A percentile compares a stretch with the other conserved stretches of the same genome.
phyloP scores from a whole-genome alignment of 2,888 invertebrate genomes.

The Melolontha melolontha region DNA sequence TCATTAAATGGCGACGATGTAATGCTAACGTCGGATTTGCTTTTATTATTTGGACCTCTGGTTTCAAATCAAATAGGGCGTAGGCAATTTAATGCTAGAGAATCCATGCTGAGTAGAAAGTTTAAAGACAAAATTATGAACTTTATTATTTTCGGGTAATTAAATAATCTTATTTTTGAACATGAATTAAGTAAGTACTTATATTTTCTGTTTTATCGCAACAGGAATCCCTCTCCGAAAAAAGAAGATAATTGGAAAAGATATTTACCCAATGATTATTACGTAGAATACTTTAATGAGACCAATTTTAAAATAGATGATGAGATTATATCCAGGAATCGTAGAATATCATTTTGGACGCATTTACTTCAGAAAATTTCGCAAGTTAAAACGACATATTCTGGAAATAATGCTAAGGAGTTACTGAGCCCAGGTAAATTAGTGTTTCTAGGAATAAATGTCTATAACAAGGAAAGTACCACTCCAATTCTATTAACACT shows the following conservation, averaged over 20 bases:
- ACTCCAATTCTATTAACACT: too few relatives aligned
- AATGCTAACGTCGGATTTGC: constrained; percentile 76
- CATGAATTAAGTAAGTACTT: constrained; percentile 35
- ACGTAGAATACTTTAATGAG: constrained; percentile 66
- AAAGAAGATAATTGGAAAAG: constrained; percentile 72
- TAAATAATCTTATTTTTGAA: background rate
- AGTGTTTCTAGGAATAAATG: too few relatives aligned
- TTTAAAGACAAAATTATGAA: constrained; percentile 68
- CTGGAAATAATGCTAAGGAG: constrained; percentile 52
- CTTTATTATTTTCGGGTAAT: constrained; percentile 66
- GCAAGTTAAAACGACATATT: constrained; percentile 20
- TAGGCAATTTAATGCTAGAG: constrained; percentile 71
- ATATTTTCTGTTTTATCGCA: background rate
- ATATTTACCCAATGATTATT: constrained; percentile 68
- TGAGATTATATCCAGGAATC: constrained; percentile 47
- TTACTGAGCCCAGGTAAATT: constrained; percentile 57
- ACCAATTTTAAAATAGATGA: constrained; percentile 41
- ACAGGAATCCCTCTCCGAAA: constrained; percentile 71
- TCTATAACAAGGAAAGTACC: too few relatives aligned
- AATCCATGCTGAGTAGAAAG: constrained; percentile 70
- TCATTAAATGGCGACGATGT: constrained; percentile 72
- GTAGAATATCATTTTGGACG: constrained; percentile 64
- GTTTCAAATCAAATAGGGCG: constrained; percentile 76
- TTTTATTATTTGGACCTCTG: constrained; percentile 75
- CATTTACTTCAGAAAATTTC: constrained; percentile 62